These are phyloP conservation scores for Odontamblyopus lacepedii DNA, from an alignment of 2,797 vertebrate genomes.

Conservation along the genomic window DNA sequence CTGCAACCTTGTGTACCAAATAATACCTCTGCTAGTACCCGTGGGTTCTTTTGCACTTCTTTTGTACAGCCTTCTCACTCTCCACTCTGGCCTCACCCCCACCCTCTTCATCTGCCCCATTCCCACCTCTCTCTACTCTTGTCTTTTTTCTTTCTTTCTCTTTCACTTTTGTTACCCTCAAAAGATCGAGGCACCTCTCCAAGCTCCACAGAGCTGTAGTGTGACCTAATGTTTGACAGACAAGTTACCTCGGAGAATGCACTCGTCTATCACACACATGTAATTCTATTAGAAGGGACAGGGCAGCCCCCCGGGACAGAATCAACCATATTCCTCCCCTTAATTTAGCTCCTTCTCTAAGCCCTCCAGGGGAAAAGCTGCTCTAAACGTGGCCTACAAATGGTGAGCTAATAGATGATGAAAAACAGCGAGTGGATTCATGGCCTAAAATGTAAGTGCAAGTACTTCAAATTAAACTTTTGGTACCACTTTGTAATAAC, in stretches of 20 bases:
- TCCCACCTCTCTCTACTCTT: constrained; percentile 37
- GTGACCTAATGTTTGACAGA: constrained; percentile 83
- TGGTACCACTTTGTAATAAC: too few species aligned
- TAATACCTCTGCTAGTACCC: background rate
- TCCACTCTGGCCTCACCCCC: constrained; percentile 22
- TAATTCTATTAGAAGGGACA: constrained; percentile 79
- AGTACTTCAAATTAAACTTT: background rate
- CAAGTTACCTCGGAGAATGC: constrained; percentile 76
- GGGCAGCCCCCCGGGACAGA: constrained; percentile 55
- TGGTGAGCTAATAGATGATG: constrained; percentile 60
- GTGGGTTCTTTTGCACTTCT: constrained; percentile 3
- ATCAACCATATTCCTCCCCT: constrained; percentile 69
- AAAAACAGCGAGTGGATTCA: background rate
- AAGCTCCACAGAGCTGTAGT: constrained; percentile 67
- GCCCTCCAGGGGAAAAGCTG: constrained; percentile 48
- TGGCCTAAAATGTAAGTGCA: background rate
- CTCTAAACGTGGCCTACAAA: constrained; percentile 67
- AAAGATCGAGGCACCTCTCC: constrained; percentile 69
- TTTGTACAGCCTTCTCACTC: background rate
- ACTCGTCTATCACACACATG: constrained; percentile 74
- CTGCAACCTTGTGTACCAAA: background rate
- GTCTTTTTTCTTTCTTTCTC: constrained; percentile 46
- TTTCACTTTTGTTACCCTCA: constrained; percentile 71
- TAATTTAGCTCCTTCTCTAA: constrained; percentile 63
- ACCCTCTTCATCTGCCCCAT: constrained; percentile 58